A percentile compares a stretch with the other conserved stretches of the same genome.
Evolutionary conservation across 2,888 invertebrate genomes (phyloP).

Genomic region (Penaeus monodon): DNA sequence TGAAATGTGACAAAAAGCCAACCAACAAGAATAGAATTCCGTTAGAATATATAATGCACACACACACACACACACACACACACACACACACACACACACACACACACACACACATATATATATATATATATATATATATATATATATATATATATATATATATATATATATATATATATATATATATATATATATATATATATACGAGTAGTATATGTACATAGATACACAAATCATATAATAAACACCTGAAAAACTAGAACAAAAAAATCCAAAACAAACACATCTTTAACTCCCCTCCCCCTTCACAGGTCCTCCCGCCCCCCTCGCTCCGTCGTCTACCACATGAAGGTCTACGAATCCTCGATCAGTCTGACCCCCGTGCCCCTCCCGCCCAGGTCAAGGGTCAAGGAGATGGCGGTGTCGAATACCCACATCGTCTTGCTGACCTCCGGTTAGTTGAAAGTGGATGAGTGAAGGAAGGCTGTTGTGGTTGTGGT

Average conservation of each 20-base stretch:
- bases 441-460: slow-evolving; percentile 72
- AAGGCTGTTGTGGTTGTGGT: not conserved
- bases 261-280: too few relatives aligned
- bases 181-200: slow-evolving; percentile 25
- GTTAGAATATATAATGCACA: too few relatives aligned
- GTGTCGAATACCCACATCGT: slow-evolving; percentile 75
- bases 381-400: slow-evolving; percentile 74
- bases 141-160: slow-evolving; percentile 9
- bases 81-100: too few relatives aligned
- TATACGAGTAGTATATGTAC: too few relatives aligned
- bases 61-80: too few relatives aligned
- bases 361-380: slow-evolving; percentile 73
- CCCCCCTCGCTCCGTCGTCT: slow-evolving; percentile 73
- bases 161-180: not conserved
- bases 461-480: not conserved
- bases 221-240: not conserved
- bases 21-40: too few relatives aligned
- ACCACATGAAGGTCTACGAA: slow-evolving; percentile 74
- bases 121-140: not conserved
- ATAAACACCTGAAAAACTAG: too few relatives aligned
- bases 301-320: slow-evolving; percentile 40
- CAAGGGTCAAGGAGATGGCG: slow-evolving; percentile 71
- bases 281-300: not conserved
- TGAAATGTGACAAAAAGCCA: too few relatives aligned
- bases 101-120: too few relatives aligned